Conservation (phyloP, 2,113 vertebrate genomes). For the Anhinga anhinga region DNA sequence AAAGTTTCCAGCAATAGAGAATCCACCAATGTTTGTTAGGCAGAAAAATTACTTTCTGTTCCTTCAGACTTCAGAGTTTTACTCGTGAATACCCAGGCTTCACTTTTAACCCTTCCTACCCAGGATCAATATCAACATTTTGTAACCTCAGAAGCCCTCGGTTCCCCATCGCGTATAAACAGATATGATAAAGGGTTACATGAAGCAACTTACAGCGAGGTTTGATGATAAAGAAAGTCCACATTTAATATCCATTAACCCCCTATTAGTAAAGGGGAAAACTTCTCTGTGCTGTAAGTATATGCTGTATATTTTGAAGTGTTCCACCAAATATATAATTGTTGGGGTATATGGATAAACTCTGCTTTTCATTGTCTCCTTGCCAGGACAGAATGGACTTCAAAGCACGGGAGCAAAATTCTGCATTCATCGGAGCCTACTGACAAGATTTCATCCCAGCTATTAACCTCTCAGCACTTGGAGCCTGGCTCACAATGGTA, state of each 20-base stretch:
- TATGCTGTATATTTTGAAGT: constrained; percentile 36
- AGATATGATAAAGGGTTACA: background rate
- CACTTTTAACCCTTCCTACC: background rate
- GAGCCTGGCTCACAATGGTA: constrained; percentile 68
- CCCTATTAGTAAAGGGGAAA: background rate
- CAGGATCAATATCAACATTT: background rate
- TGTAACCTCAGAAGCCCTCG: background rate
- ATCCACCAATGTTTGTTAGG: background rate
- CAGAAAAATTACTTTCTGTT: background rate
- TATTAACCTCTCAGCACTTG: constrained; percentile 82
- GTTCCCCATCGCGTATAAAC: background rate
- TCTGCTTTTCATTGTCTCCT: constrained; percentile 72
- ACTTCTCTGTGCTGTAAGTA: background rate
- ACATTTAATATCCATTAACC: background rate
- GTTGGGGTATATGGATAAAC: constrained; percentile 44
- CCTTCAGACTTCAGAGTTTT: background rate
- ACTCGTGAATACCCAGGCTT: background rate
- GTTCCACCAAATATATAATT: constrained; percentile 47
- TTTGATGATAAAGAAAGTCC: background rate
- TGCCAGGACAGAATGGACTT: constrained; percentile 77
- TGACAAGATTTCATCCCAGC: constrained; percentile 79
- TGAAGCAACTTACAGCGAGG: background rate
- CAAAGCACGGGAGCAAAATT: constrained; percentile 76
- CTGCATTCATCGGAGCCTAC: constrained; percentile 75
- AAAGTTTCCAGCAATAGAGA: background rate